These are phyloP conservation scores for Eumaeus atala DNA, from an alignment of 1,140 invertebrate species.

Conservation along the genomic window DNA sequence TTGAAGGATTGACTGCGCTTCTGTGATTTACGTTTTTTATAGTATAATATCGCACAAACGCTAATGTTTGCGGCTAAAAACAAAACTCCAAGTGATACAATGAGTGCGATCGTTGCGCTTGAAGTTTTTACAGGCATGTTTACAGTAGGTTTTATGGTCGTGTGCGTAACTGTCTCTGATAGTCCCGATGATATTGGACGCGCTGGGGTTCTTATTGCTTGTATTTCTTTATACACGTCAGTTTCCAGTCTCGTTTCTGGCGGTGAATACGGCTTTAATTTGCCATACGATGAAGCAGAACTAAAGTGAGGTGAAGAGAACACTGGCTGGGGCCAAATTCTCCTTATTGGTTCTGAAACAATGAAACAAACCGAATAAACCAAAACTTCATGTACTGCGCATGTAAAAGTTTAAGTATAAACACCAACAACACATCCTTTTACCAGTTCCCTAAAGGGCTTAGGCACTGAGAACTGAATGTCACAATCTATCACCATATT, in stretches of 20 bases:
- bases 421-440: too few species aligned
- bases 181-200: conserved; percentile 41
- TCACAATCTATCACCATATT: too few species aligned
- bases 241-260: conserved; percentile 41
- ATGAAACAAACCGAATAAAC: background rate
- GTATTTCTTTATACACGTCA: conserved; percentile 54
- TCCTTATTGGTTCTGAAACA: conserved; percentile 23
- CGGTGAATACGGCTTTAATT: conserved; percentile 42
- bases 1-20: conserved; percentile 72
- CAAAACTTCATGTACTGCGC: too few species aligned
- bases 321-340: conserved; percentile 39
- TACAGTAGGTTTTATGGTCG: conserved; percentile 37
- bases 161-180: conserved; percentile 43
- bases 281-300: conserved; percentile 41
- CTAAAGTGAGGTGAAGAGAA: conserved; percentile 27
- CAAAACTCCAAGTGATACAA: conserved; percentile 84
- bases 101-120: conserved; percentile 78
- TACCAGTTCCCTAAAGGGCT: too few species aligned
- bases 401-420: too few species aligned
- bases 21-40: conserved; percentile 79
- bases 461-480: too few species aligned
- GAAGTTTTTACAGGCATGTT: conserved; percentile 60
- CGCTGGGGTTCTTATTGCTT: conserved; percentile 57
- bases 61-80: conserved; percentile 89
- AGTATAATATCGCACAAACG: conserved; percentile 84